Conservation (phyloP, 2,113 vertebrate species). For the Aptenodytes patagonicus region DNA sequence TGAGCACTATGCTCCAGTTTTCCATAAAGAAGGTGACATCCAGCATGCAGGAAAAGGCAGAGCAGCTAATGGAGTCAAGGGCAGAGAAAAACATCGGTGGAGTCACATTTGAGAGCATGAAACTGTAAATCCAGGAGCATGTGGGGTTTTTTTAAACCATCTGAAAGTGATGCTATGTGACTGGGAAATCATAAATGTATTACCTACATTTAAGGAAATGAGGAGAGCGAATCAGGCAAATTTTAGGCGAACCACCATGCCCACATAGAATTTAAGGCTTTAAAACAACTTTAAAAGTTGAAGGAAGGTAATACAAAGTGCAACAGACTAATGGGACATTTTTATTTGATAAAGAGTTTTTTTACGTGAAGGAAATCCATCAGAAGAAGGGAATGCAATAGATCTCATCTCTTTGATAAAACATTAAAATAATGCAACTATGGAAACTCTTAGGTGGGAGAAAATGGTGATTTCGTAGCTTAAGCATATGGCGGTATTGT, state of each 20-base stretch:
- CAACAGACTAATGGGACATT: not conserved
- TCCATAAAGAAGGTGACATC: too few relatives aligned
- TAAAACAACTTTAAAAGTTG: not conserved
- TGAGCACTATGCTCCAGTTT: too few relatives aligned
- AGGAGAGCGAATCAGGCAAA: not conserved
- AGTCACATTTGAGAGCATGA: too few relatives aligned
- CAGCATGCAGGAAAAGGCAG: too few relatives aligned
- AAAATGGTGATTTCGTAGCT: not conserved
- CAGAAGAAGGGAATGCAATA: not conserved
- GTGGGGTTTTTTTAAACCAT: too few relatives aligned
- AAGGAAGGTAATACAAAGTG: not conserved
- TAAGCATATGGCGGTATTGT: not conserved
- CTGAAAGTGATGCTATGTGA: too few relatives aligned
- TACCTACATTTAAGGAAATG: not conserved
- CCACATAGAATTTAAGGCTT: not conserved
- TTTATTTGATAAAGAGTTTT: not conserved
- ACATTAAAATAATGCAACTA: not conserved
- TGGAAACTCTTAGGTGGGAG: not conserved
- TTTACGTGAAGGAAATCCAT: not conserved
- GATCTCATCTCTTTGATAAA: conserved; percentile 25
- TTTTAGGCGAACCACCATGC: not conserved
- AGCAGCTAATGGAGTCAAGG: too few relatives aligned
- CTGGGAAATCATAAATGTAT: not conserved
- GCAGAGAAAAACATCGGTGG: too few relatives aligned
- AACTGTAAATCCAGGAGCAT: too few relatives aligned